Conservation (phyloP, 92 coral and sea anemone species). For the Blastomussa wellsi region DNA sequence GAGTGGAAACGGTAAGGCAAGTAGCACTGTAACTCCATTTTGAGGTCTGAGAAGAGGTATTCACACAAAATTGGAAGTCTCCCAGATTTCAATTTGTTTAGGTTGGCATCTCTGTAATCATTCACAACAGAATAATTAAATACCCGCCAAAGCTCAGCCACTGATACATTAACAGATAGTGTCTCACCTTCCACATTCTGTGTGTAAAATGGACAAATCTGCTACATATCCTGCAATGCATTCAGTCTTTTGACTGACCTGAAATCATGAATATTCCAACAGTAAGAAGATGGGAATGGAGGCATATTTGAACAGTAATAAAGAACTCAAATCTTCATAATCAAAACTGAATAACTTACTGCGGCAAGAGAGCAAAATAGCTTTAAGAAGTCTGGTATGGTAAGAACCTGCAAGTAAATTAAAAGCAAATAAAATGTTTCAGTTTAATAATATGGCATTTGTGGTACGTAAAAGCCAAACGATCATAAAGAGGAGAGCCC, state of each 20-base stretch:
- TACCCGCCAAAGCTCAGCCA: no score
- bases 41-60: no score
- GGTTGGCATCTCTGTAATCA: no score
- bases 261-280: constrained; percentile 12
- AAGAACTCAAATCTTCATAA: neutral
- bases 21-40: no score
- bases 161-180: no score
- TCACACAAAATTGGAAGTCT: no score
- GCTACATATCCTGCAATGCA: constrained; percentile 86
- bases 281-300: neutral
- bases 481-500: neutral
- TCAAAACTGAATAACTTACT: constrained; percentile 61
- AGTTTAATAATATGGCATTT: no score
- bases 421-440: neutral
- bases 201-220: constrained; percentile 85
- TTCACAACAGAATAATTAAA: no score
- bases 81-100: no score
- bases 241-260: constrained; percentile 84
- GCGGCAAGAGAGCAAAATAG: constrained; percentile 81
- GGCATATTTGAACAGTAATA: neutral
- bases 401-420: constrained; percentile 70
- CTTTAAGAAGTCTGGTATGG: constrained; percentile 87
- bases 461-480: no score
- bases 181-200: constrained; percentile 83
- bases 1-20: no score